Evolutionary conservation across 2,113 vertebrate species (phyloP).

Genomic region (Himantopus leucocephalus): DNA sequence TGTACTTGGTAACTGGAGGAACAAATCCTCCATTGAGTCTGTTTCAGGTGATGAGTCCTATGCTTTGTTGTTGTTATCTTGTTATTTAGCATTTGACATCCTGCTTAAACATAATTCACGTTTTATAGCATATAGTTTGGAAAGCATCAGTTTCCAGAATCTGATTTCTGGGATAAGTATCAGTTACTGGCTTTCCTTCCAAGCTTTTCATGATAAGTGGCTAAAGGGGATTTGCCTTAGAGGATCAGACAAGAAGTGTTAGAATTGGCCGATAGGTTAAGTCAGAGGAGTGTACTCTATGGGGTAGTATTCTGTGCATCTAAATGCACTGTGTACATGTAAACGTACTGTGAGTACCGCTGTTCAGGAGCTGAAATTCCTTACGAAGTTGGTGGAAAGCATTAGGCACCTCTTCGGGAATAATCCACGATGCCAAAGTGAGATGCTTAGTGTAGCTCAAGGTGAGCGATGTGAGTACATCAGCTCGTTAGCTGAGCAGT

Average conservation of each 20-base stretch:
- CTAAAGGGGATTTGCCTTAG: conserved; percentile 19
- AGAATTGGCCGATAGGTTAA: neutral
- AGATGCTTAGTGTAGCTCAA: neutral
- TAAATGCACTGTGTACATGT: too few species aligned
- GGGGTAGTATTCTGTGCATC: accelerated
- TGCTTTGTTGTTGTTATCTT: neutral
- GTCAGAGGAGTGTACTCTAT: neutral
- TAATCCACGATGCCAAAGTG: neutral
- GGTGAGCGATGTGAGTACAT: neutral
- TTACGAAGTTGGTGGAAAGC: neutral
- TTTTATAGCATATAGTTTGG: neutral
- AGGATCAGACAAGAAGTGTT: neutral
- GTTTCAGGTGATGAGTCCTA: neutral
- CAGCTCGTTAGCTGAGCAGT: neutral
- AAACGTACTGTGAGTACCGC: neutral
- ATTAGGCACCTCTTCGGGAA: neutral
- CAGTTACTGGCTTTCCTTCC: neutral
- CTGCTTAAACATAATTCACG: neutral
- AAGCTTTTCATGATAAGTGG: neutral
- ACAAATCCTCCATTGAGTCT: neutral
- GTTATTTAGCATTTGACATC: neutral
- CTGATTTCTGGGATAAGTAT: conserved; percentile 5
- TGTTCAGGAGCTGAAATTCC: neutral
- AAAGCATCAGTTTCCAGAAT: neutral
- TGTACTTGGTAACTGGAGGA: neutral